Base-by-base conservation (phyloP, 2,888 invertebrate species). In the Automeris io region DNA sequence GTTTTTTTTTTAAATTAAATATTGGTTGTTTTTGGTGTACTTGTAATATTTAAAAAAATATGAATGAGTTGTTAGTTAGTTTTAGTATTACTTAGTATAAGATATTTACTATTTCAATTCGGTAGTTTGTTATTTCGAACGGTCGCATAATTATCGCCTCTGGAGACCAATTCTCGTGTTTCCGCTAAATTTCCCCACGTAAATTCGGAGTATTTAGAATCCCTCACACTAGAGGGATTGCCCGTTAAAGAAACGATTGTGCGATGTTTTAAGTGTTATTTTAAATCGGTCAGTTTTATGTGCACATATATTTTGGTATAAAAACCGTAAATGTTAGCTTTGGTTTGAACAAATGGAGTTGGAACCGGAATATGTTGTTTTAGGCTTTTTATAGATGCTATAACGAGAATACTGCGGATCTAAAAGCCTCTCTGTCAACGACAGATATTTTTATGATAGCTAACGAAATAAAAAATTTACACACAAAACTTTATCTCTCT, bases 211-310 rank as follows among this genome's bases (percentile, higher is more conserved):
- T 57, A 51, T 47, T 49, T 45, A 46, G 22, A 22, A 18, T 18
- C 18, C 26, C 26, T 8, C 13, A 2, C 13, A 16, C 16, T 16
- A 13, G 8, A 29, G 34, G 41, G 49, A 47, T 31, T 47, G 45
- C 43, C 54, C 58, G 54, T 57, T 57, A 57, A 54, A 40, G 45
- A 51, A 56, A 62, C 49, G 53, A 65, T 67, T 60, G 57, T 45
- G 44, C 49, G 33, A 40, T 51, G 53, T 65, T 63, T 66, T 49
- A 33, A 44, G 36, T 42, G 45, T 63, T 63, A 63, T 54, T 62
- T 52, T 42, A 42, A 51, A 43, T 49, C 43, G 50, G 45, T 37
- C 41, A 48, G 51, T 57, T 57, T 57, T 56, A 51, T 49, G 51
- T 46, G 42, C 50, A 43, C 55, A 54, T 59, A 54, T 6, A 57